These are phyloP conservation scores for Diphyllodes magnificus DNA, from an alignment of 2,113 vertebrate genomes.

Conservation along the genomic window DNA sequence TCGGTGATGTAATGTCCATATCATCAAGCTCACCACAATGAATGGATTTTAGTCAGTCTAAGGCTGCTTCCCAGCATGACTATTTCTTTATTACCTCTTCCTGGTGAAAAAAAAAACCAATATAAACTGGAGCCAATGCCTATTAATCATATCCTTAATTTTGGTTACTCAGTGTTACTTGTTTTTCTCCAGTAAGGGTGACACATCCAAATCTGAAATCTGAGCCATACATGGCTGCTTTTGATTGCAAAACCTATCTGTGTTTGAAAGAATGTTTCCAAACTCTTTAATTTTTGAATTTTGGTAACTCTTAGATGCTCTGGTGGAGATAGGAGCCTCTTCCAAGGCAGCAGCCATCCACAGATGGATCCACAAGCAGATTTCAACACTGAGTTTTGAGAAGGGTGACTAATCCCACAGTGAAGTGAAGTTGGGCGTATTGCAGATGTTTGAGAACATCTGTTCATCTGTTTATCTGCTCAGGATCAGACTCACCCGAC, in stretches of 20 bases:
- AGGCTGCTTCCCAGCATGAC: constrained; percentile 30
- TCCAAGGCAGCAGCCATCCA: not conserved
- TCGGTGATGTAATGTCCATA: constrained; percentile 16
- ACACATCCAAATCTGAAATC: constrained; percentile 10
- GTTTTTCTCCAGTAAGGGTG: constrained; percentile 9
- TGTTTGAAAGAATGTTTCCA: not conserved
- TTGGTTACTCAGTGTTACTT: constrained; percentile 26
- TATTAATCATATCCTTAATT: constrained; percentile 46
- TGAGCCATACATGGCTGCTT: not conserved
- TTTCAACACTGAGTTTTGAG: not conserved
- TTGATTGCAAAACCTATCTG: not conserved
- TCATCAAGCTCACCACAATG: constrained; percentile 27
- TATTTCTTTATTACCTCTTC: constrained; percentile 27
- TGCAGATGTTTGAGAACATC: not conserved
- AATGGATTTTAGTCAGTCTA: constrained; percentile 11
- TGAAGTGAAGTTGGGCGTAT: not conserved
- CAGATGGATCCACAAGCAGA: not conserved
- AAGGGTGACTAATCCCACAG: not conserved
- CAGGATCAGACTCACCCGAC: not conserved
- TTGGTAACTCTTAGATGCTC: not conserved
- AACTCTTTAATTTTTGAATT: not conserved
- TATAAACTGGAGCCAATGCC: not conserved
- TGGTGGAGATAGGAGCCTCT: not conserved
- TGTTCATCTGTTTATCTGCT: not conserved
- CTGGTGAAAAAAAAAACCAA: not conserved